Conservation (phyloP, 2,888 invertebrate genomes). For the Ecliptopera silaceata region DNA sequence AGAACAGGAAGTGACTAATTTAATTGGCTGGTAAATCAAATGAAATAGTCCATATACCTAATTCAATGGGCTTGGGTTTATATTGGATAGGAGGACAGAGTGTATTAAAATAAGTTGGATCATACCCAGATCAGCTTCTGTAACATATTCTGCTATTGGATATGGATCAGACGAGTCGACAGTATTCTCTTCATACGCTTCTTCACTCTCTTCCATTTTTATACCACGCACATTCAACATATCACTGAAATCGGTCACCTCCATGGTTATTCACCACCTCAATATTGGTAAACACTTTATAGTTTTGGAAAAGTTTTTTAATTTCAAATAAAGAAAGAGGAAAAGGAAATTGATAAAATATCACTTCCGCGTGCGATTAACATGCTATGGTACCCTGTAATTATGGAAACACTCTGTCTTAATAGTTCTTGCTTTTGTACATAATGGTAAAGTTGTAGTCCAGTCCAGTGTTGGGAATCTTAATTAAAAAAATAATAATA, state of each 20-base stretch:
- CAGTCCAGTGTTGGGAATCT: too few relatives aligned
- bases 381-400: constrained; percentile 10
- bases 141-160: constrained; percentile 74
- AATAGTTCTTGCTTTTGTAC: not conserved
- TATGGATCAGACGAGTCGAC: constrained; percentile 61
- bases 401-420: too few relatives aligned
- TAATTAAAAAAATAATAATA: too few relatives aligned
- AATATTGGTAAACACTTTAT: constrained; percentile 26
- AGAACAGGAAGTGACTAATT: not conserved
- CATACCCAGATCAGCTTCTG: constrained; percentile 76
- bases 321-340: constrained; percentile 45
- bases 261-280: too few relatives aligned
- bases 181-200: constrained; percentile 55
- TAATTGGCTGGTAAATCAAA: not conserved
- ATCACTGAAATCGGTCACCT: constrained; percentile 72
- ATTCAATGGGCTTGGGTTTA: too few relatives aligned
- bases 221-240: constrained; percentile 67
- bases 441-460: too few relatives aligned
- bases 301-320: constrained; percentile 43
- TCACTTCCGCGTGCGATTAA: constrained; percentile 78
- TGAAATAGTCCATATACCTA: too few relatives aligned
- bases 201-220: constrained; percentile 72
- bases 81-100: too few relatives aligned
- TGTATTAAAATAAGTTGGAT: constrained; percentile 3
- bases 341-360: constrained; percentile 63